A percentile compares a stretch with the other conserved stretches of the same genome.
These are phyloP conservation scores for Ciconia nigra DNA, from an alignment of 2,797 vertebrate species.

Conservation along the genomic window DNA sequence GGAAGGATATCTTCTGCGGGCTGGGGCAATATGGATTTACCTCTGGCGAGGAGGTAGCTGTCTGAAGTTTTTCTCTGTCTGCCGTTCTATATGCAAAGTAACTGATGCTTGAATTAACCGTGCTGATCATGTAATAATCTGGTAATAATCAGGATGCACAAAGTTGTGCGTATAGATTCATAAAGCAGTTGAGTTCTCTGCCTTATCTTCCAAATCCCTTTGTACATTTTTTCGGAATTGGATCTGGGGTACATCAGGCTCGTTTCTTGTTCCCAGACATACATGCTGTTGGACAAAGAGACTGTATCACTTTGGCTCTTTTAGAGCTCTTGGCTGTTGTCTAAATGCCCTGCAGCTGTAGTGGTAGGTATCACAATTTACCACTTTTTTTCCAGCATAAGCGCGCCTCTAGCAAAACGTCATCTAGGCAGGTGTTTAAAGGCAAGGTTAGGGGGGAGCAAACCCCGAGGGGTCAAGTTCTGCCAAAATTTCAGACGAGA, in stretches of 20 bases:
- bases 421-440: neutral
- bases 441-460: neutral
- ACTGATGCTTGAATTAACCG: neutral
- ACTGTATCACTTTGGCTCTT: neutral
- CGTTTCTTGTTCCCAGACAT: neutral
- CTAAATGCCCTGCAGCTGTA: neutral
- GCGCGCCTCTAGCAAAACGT: neutral
- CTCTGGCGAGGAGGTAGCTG: neutral
- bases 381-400: neutral
- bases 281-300: neutral
- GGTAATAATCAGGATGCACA: neutral
- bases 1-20: no score
- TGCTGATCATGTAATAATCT: neutral
- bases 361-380: neutral
- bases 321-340: neutral
- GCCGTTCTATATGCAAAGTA: neutral
- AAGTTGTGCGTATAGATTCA: neutral
- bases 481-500: neutral
- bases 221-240: neutral
- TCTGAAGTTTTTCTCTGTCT: neutral
- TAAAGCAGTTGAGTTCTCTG: neutral
- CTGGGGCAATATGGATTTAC: rapidly evolving
- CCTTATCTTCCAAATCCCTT: neutral
- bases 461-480: neutral
- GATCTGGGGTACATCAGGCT: neutral